phyloP scores from a whole-genome alignment of 2,113 vertebrate genomes.

The Gnathonemus longibarbis region DNA sequence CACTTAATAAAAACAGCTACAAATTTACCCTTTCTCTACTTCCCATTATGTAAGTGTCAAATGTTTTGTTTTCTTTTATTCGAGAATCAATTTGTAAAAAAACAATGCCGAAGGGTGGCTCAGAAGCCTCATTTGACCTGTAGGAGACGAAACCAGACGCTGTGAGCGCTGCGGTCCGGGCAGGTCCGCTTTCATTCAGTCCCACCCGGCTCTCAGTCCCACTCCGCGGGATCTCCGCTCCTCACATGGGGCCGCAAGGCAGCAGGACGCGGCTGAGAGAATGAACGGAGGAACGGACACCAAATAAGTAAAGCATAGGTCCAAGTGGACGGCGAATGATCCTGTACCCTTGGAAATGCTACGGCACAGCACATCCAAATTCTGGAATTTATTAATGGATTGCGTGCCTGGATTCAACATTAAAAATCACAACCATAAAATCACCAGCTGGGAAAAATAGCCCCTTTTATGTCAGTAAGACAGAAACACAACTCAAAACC shows the following conservation, averaged over 20 bases:
- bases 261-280: neutral
- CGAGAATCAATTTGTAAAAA: neutral
- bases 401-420: neutral
- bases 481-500: neutral
- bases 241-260: neutral
- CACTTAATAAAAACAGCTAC: neutral
- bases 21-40: neutral
- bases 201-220: neutral
- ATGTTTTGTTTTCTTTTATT: neutral
- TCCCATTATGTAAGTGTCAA: neutral
- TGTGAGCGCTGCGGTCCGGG: neutral
- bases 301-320: neutral
- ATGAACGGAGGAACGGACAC: neutral
- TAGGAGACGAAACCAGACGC: neutral
- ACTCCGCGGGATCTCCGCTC: neutral
- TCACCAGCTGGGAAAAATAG: neutral
- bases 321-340: neutral
- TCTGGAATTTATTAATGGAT: neutral
- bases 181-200: neutral
- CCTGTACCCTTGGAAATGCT: neutral
- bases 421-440: neutral
- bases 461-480: neutral
- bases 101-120: neutral
- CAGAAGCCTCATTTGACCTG: neutral
- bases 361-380: neutral